Base-by-base conservation (phyloP, 2,113 vertebrate genomes). In the Synodontis membranacea region DNA sequence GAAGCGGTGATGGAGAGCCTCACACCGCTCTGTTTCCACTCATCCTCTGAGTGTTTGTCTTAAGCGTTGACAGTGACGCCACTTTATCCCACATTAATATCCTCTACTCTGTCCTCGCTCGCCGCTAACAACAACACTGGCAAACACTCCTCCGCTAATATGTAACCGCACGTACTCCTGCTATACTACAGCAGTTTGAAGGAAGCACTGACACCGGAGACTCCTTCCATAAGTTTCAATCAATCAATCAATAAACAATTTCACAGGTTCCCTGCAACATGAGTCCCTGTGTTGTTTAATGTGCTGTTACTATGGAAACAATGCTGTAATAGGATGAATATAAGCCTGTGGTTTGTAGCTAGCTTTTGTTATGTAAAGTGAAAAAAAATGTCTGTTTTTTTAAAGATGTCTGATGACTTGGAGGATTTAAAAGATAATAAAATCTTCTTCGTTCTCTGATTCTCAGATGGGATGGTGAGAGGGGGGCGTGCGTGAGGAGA, bases 401-500 rank as follows among this genome's bases (percentile, higher is more conserved):
- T 4, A 25, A 5, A 44, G 44, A 74, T 31, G 44, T 76, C 5
- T 76, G 28, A n/a, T n/a, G 2, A 25, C 17, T 37, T 17, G 34
- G 34, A 68, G 34, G 14, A 37, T 37, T 31, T 37, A 34, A 34
- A 52, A 2, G 1, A 4, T 31, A 37, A 64, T n/a, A 6, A 46
- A 46, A 52, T 10, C 89, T 88, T 23, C 72, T 5, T 83, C 3
- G 58, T 68, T 85, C 15, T 72, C 81, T 82, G 37, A 31, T 48
- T 82, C 60, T 85, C 87, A 94, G 95, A 94, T 94, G 93, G 89
- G 92, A 92, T 93, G 95, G 93, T 92, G 94, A 94, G 94, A 95
- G 95, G 95, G 92, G 95, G 95, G 94, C 95, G 95, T 94, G 96
- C 92, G 96, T 98, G 97, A 98, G 97, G 97, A 95, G 95, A 99